Evolutionary conservation across 2,113 vertebrate genomes (phyloP), one percentile per base, ranked within the genome.

Genomic region (Scolopax mira): DNA sequence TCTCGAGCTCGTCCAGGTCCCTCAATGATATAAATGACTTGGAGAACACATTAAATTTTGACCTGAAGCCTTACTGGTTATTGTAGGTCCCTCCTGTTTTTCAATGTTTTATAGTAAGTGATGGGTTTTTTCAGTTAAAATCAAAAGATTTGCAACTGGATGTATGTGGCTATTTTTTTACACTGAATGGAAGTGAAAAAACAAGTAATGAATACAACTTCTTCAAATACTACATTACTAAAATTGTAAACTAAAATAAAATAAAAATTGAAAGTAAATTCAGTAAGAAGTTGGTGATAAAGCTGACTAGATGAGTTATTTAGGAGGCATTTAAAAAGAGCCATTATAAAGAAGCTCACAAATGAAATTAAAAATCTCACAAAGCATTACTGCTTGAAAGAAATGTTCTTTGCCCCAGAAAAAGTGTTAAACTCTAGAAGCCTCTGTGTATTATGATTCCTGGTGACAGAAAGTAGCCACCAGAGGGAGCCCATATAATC

Each of bases 401-500:
- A 78, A 87, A n/a, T 1, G 1, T 31, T 51, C 64, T 10, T 55
- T 64, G 24, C 42, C 48, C 24, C 15, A 74, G 17, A 70, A 70
- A 89, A 52, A 57, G 13, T 17, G 8, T 30, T 33, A 48, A 73
- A 58, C 57, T 69, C 10, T 12, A n/a, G 8, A 77, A 52, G 11
- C 0, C 7, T 17, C 15, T 24, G 10, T 9, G 23, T 10, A 24
- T 22, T 42, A 27, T 3, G 3, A 60, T 10, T 58, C 30, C 51
- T 31, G 55, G 16, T 44, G 44, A 67, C 39, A 66, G 16, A 87
- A 55, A 48, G 22, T 9, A 71, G 80, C 94, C 96, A 95, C 89
- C 80, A 97, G 96, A 92, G 96, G 96, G 95, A 96, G 96, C 86
- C n/a, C 55, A 80, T 0, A 85, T 28, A 65, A 83, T 6, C 52